Evolutionary conservation across 2,113 vertebrate species (phyloP), one percentile per base, ranked within the genome.

Genomic region (Callipepla californica): DNA sequence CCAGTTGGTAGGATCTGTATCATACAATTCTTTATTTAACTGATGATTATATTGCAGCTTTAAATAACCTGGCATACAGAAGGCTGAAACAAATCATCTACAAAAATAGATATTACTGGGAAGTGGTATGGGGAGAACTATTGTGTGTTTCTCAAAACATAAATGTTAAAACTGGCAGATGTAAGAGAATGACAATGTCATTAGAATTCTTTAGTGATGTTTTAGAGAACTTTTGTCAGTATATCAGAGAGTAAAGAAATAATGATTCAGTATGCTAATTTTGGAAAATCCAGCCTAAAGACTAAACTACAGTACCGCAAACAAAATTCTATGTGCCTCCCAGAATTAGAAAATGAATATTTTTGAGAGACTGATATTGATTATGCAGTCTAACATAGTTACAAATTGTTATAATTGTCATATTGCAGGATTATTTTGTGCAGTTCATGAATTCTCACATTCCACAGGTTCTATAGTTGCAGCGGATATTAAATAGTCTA

Each of bases 121-220:
- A 96, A 89, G 20, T 57, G 28, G 14, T 87, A 85, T 50, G 47
- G 67, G 50, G 91, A 87, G 40, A 94, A 47, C 47, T 85, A 91
- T 34, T 87, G 59, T 85, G 72, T 83, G 14, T 55, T 92, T 93
- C 68, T 87, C 51, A 78, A 83, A 92, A 70, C 28, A 58, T 76
- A 85, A 92, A 91, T 55, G 65, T 92, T 91, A 83, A 91, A 92
- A 50, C 68, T 90, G 85, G 65, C 87, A 89, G 32, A 57, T 34
- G 32, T 30, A 91, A 77, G 65, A 85, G 11, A 38, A 66, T 93
- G 91, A 57, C 72, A 87, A 57, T 65, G 23, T 77, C 34, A 73
- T 82, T 87, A 57, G 57, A 92, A 90, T 90, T 84, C 51, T 81
- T 69, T n/a, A 57, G 65, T 73, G 48, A 78, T 47, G 20, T 51